A percentile compares a stretch with the other conserved stretches of the same genome.
Evolutionary conservation across 2,888 invertebrate species (phyloP).

Genomic region (Drosophila fungiperda): DNA sequence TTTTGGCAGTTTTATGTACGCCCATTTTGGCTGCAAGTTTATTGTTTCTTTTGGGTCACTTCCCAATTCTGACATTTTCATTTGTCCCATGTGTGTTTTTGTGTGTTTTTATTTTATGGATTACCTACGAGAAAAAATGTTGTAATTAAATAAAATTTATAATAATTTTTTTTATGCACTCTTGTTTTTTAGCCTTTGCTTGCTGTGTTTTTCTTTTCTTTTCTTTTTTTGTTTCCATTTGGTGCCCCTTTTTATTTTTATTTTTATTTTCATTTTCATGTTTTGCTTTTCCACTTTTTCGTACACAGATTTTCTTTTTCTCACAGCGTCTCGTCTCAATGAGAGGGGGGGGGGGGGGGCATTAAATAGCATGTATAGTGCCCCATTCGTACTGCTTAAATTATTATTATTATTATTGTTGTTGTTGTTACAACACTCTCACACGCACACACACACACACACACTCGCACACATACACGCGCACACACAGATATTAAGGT

Average conservation of each 20-base stretch:
- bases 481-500: conserved; percentile 15
- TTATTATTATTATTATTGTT: conserved; percentile 53
- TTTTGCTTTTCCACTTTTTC: conserved; percentile 30
- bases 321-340: conserved; percentile 56
- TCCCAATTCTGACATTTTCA: conserved; percentile 70
- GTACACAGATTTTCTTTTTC: conserved; percentile 35
- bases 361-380: conserved; percentile 60
- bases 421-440: conserved; percentile 49
- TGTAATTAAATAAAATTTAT: conserved; percentile 79
- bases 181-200: conserved; percentile 9
- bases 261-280: conserved; percentile 22
- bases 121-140: conserved; percentile 36
- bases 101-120: neutral
- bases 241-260: conserved; percentile 22
- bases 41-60: conserved; percentile 50
- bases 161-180: conserved; percentile 70
- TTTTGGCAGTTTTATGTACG: conserved; percentile 62
- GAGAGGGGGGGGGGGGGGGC: conserved; percentile 40
- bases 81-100: conserved; percentile 38
- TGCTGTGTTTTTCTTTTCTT: conserved; percentile 11
- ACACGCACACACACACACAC: conserved; percentile 29
- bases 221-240: conserved; percentile 3
- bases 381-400: conserved; percentile 46
- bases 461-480: conserved; percentile 9
- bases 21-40: conserved; percentile 49